Base-by-base conservation (phyloP, 2,113 vertebrate species). In the Leucosticte australis region DNA sequence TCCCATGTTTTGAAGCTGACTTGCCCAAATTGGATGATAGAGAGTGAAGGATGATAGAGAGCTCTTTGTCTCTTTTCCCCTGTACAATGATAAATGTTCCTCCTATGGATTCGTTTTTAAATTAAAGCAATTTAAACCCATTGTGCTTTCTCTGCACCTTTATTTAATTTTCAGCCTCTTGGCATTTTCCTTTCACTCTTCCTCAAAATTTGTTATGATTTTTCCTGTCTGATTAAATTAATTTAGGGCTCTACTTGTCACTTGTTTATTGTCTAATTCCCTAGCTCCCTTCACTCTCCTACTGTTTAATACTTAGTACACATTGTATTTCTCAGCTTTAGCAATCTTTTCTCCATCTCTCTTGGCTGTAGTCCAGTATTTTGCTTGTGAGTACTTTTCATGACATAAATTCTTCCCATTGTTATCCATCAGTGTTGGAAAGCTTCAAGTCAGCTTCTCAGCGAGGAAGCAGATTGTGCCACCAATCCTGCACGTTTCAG, bases 241-340 rank as follows among this genome's bases (percentile, higher is more conserved):
- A 53, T 69, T 91, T 77, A 78, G 55, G 33, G 47, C 47, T 89
- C 65, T 15, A 42, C 68, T 89, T 83, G 47, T 41, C 56, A 42
- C 68, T 81, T 89, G 23, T 81, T 94, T 89, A 84, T 89, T 87
- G 27, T 50, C 77, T 89, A 73, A 94, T 74, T 95, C 52, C 69
- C 57, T 73, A 64, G 76, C 60, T 94, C 47, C 31, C 52, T 83
- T 89, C 44, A 55, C 44, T 83, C 21, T 88, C 47, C 31, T 71
- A 13, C 30, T 69, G 56, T 52, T 75, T 59, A 55, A 71, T 69
- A 47, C 53, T 78, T 67, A 33, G 65, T 21, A 65, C 28, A 46
- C 31, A 33, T 15, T 44, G 30, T 35, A 68, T 49, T 76, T 87
- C 53, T 11, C 50, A 83, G 75, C 20, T 80, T 63, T 33, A 82